Evolutionary conservation across 2,888 invertebrate genomes (phyloP), one percentile per base, ranked within the genome.

Genomic region (Zelleria hepariella): DNA sequence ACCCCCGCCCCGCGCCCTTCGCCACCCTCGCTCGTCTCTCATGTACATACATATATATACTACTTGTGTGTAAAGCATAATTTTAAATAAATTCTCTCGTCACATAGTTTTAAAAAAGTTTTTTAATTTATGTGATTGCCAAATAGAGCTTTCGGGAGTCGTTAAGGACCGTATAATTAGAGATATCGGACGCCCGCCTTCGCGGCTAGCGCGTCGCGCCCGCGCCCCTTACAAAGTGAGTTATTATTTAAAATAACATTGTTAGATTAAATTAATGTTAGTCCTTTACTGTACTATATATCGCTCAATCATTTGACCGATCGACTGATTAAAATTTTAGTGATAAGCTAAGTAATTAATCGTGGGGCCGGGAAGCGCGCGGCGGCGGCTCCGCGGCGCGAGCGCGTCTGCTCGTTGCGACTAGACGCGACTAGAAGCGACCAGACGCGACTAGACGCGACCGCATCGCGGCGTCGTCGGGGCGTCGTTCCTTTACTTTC

Each of bases 281-380:
- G 88, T 87, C 86, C 80, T 85, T 85, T 86, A 86, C 86, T 87
- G 85, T 86, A 86, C 83, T 86, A 85, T 86, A 85, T 86, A 88
- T 88, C 87, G 87, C 86, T 88, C 87, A 87, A 87, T 86, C 84
- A 80, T 83, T 87, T 87, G 88, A 87, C 84, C 88, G 88, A 88
- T 88, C 86, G 88, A 88, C 88, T 88, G 88, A 88, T 86, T 87
- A 88, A 87, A 88, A 88, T 86, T 87, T 86, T 88, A 87, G 86
- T 87, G 84, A 71, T 87, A 87, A 87, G 88, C 87, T 87, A 88
- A 87, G 86, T 86, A 80, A 84, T 80, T 74, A 78, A 73, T 71
- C 71, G 73, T 69, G 70, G 72, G 65, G 69, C 68, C 27, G 58
- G 23, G 24, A 64, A 67, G 64, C 65, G 59, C 26, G 60, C 62